Percentiles rank a stretch among this genome's conserved stretches.
Evolutionary conservation across 2,888 invertebrate genomes (phyloP).

Genomic region (Schrankia costaestrigalis): DNA sequence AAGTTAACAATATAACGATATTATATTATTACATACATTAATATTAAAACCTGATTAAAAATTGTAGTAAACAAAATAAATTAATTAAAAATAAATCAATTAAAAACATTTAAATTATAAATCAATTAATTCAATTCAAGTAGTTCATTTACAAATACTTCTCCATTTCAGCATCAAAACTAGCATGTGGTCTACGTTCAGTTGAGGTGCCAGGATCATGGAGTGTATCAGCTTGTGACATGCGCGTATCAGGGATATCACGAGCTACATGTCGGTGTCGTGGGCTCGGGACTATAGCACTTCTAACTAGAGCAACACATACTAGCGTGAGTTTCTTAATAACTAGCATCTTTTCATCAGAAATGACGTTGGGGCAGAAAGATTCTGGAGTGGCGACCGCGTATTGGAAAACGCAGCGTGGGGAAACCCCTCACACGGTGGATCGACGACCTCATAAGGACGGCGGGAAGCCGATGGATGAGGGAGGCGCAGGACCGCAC

Average conservation of each 20-base stretch:
- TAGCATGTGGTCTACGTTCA: conserved; percentile 67
- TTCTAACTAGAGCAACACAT: conserved; percentile 61
- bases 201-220: conserved; percentile 70
- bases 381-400: no score
- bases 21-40: not conserved
- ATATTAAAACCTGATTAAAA: not conserved
- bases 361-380: no score
- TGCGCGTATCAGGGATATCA: conserved; percentile 60
- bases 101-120: no score
- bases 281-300: conserved; percentile 63
- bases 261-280: conserved; percentile 63
- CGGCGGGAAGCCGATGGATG: no score
- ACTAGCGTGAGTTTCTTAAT: conserved; percentile 67
- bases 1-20: no score
- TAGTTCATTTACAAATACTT: not conserved
- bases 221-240: conserved; percentile 66
- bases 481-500: no score
- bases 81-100: not conserved
- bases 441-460: no score
- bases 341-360: no score
- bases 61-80: not conserved
- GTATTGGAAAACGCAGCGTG: no score
- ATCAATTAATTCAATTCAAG: no score
- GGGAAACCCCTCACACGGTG: no score
- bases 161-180: conserved; percentile 49